Conservation (phyloP, 2,888 invertebrate species). For the Dusona sp. region DNA sequence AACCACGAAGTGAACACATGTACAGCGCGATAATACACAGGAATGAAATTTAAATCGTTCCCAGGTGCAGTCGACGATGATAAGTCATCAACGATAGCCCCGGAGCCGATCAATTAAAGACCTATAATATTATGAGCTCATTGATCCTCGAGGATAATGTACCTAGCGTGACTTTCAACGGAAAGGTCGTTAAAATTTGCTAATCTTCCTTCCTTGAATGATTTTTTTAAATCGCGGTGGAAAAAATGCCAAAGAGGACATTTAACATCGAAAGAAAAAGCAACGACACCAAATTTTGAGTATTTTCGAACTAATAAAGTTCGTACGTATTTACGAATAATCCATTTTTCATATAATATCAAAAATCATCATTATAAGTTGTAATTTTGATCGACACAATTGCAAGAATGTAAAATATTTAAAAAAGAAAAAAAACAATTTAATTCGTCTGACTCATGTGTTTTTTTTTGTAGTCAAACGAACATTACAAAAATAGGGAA, state of each 20-base stretch:
- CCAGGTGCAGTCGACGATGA: slow-evolving; percentile 42
- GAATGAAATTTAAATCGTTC: slow-evolving; percentile 60
- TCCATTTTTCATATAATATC: too few relatives aligned
- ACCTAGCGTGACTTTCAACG: background rate
- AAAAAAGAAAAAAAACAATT: too few relatives aligned
- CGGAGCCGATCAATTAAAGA: slow-evolving; percentile 46
- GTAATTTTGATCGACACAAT: too few relatives aligned
- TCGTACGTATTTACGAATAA: too few relatives aligned
- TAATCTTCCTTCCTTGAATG: background rate
- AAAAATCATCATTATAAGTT: too few relatives aligned
- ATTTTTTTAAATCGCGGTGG: background rate
- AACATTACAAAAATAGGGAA: too few relatives aligned
- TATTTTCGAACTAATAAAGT: too few relatives aligned
- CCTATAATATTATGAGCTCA: slow-evolving; percentile 36
- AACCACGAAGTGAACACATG: background rate
- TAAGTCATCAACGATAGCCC: slow-evolving; percentile 47
- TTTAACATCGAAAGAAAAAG: background rate
- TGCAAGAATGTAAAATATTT: too few relatives aligned
- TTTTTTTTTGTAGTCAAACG: too few relatives aligned
- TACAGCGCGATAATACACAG: background rate
- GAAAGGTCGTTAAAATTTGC: background rate
- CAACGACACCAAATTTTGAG: too few relatives aligned
- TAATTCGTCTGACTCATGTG: too few relatives aligned
- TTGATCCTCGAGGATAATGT: slow-evolving; percentile 28
- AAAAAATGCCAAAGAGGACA: too few relatives aligned